Evolutionary conservation across 2,113 vertebrate genomes (phyloP), one percentile per base, ranked within the genome.

Genomic region (Tetrao urogallus): DNA sequence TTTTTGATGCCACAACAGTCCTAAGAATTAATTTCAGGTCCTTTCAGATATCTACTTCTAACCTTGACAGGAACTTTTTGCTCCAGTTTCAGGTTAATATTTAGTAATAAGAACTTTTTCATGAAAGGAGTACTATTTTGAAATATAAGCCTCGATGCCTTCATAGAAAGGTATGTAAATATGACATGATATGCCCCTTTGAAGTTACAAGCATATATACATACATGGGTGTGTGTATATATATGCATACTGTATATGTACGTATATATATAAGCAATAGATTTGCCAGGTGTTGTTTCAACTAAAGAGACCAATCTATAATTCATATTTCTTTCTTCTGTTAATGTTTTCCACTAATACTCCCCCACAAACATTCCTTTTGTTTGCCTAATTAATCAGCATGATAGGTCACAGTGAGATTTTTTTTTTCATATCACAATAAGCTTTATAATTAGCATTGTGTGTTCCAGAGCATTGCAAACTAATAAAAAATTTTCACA

Each of bases 171-270:
- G 1, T 38, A 9, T 64, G 66, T 36, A 56, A 14, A 22, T 32
- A 11, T 0, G 2, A 34, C 13, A 38, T 10, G 18, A 34, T 5
- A 67, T 13, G 2, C 11, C 36, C 3, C 13, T 13, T 54, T 81
- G 40, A 81, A 40, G 12, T 60, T 69, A n/a, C 11, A 64, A 27
- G 3, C 34, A 17, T 47, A 19, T 10, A 48, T 17, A 48, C 48
- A 24, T 48, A 24, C 48, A 48, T 7, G 11, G 22, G 48, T 48
- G 22, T 24, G 48, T 48, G 12, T 48, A 48, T 7, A 65, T 12
- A 48, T 48, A 25, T 50, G 24, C 13, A 50, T 50, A 50, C 24
- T 25, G 48, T 25, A 50, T 25, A 50, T 50, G 22, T 50, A 50
- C 40, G 40, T 40, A 40, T 40, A 40, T 50, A 50, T 16, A 28